These are phyloP conservation scores for Carposina sasakii DNA, from an alignment of 1,140 invertebrate species.

Conservation along the genomic window DNA sequence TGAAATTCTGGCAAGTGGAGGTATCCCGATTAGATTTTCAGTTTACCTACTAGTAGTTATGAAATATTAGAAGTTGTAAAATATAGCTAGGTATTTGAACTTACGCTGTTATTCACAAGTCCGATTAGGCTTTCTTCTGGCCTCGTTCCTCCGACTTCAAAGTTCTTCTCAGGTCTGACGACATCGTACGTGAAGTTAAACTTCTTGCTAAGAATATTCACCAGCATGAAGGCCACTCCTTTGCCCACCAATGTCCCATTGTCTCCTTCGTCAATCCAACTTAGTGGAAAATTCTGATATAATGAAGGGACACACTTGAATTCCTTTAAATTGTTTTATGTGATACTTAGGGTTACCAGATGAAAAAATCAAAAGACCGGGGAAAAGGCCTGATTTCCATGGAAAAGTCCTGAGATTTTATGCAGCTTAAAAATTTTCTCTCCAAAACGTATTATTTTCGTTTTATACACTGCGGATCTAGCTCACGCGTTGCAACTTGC, in stretches of 20 bases:
- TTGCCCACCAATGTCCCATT: constrained; percentile 75
- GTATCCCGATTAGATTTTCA: too few relatives aligned
- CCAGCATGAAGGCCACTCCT: constrained; percentile 82
- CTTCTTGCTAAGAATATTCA: constrained; percentile 78
- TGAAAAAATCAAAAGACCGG: neutral
- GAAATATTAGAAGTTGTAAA: constrained; percentile 1
- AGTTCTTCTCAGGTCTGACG: constrained; percentile 73
- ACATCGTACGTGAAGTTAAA: constrained; percentile 84
- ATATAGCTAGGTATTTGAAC: constrained; percentile 19
- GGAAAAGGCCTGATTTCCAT: neutral
- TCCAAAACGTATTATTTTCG: neutral
- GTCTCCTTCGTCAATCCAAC: constrained; percentile 62
- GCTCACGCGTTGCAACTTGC: too few relatives aligned
- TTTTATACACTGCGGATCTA: neutral
- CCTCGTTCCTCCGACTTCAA: constrained; percentile 62
- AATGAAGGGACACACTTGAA: constrained; percentile 16
- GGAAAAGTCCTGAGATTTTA: too few relatives aligned
- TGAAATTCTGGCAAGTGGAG: too few relatives aligned
- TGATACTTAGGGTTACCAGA: neutral
- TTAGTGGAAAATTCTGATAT: constrained; percentile 76
- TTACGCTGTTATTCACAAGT: constrained; percentile 75
- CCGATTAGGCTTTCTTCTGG: constrained; percentile 75
- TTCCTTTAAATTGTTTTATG: neutral
- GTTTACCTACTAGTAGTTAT: constrained; percentile 4
- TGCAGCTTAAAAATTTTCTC: neutral